Percentiles rank a stretch among this genome's conserved stretches.
phyloP scores from a whole-genome alignment of 2,113 vertebrate species.

The Sorex fumeus region DNA sequence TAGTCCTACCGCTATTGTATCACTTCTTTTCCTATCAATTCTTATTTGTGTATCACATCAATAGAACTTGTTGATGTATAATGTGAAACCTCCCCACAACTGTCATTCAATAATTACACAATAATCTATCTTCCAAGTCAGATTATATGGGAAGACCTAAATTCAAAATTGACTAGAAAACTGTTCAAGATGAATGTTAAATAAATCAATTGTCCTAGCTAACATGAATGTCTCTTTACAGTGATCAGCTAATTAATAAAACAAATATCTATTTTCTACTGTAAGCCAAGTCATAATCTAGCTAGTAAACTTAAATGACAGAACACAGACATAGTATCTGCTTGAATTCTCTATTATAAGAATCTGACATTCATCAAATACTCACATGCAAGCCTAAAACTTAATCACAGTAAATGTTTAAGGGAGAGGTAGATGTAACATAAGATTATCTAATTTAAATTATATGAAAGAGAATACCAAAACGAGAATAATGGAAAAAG shows the following conservation, averaged over 20 bases:
- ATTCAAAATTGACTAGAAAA: slow-evolving; percentile 61
- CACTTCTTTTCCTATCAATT: slow-evolving; percentile 35
- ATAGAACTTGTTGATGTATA: neutral
- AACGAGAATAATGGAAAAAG: neutral
- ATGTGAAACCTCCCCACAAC: neutral
- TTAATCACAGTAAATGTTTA: slow-evolving; percentile 18
- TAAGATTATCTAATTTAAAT: neutral
- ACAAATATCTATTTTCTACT: slow-evolving; percentile 61
- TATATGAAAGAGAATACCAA: neutral
- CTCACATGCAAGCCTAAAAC: neutral
- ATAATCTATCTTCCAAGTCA: slow-evolving; percentile 28
- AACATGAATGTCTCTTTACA: neutral
- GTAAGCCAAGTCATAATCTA: slow-evolving; percentile 1
- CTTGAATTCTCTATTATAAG: slow-evolving; percentile 2
- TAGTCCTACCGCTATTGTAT: neutral
- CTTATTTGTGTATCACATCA: neutral
- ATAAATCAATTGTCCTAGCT: slow-evolving; percentile 39
- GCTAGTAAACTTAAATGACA: slow-evolving; percentile 43
- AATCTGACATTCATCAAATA: slow-evolving; percentile 46
- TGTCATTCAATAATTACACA: slow-evolving; percentile 10
- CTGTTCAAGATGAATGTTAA: slow-evolving; percentile 16
- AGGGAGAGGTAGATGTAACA: neutral
- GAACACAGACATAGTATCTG: slow-evolving; percentile 17
- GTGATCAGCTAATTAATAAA: slow-evolving; percentile 60
- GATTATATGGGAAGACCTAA: neutral